Evolutionary conservation across 1,140 invertebrate species (phyloP), one percentile per base, ranked within the genome.

Genomic region (Rhagoletis pomonella): DNA sequence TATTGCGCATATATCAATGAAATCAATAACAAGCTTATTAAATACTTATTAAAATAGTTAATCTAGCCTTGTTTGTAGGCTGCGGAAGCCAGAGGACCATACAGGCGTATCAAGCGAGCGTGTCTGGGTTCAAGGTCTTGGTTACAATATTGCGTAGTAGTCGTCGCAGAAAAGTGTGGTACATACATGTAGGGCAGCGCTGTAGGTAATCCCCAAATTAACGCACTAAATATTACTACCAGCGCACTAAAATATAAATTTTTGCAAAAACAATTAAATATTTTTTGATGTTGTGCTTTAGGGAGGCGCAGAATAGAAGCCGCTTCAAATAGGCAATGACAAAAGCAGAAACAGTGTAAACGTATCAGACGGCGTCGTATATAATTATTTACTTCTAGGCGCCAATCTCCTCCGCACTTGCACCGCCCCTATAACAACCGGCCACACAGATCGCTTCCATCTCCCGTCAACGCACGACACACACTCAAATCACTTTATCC

Each of bases 81-180:
- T 7, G 50, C 50, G 50, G 50, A 5, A 10, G 5, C 0, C 50
- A 4, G 29, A 39, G 5, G n/a, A 19, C 14, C 7, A 55, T 19
- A 81, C 9, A 29, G 19, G 47, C 5, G 50, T 55, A 55, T 55
- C 5, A 7, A 55, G 55, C 44, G 3, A 81, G 3, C n/a, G 19
- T 81, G 42, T 81, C 14, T 81, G 42, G 50, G 73, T 81, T 81
- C 73, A 81, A 81, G 73, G 73, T 81, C 73, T 81, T 17, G 69
- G 47, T 81, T 47, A 55, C 6, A 12, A 29, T 55, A 81, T 81
- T 81, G 73, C n/a, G 44, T 81, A 81, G 73, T 77, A 77, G 17
- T 4, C 42, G 73, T 29, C 44, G 73, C 73, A 29, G n/a, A 81
- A 47, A 55, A 50, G 2, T 9, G 44, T 55, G 29, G 29, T 29